A percentile compares a stretch with the other conserved stretches of the same genome.
These are phyloP conservation scores for Perca schrenkii DNA, from an alignment of 2,113 vertebrate genomes.

Conservation along the genomic window DNA sequence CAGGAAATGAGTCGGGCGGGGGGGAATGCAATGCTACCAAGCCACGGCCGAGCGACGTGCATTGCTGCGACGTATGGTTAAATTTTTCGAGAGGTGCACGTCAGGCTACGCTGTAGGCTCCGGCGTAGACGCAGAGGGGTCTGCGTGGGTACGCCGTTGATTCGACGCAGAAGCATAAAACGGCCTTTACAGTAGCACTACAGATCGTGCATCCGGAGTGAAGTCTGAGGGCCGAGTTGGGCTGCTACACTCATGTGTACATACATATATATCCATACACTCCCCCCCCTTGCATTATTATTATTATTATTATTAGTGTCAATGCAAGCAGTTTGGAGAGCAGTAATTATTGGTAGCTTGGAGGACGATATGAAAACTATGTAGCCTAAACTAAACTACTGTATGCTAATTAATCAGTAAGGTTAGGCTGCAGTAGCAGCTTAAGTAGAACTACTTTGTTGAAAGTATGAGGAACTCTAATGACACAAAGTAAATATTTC, in stretches of 20 bases:
- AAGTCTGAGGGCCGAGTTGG: not conserved
- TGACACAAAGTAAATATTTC: not conserved
- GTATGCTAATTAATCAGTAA: not conserved
- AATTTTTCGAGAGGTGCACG: no score
- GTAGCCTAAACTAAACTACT: not conserved
- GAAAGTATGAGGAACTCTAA: conserved; percentile 3
- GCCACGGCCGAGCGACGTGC: no score
- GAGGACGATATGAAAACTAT: conserved; percentile 7
- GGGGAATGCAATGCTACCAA: no score
- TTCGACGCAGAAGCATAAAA: no score
- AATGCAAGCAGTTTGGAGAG: not conserved
- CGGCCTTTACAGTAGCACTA: not conserved
- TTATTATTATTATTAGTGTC: not conserved
- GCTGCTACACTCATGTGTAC: not conserved
- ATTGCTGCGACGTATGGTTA: no score
- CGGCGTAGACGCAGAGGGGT: no score
- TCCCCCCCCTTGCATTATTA: not conserved
- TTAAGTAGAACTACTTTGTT: not conserved
- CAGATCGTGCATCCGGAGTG: not conserved
- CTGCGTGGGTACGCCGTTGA: no score
- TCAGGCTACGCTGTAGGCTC: no score
- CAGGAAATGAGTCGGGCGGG: no score
- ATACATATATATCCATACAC: not conserved
- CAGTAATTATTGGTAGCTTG: not conserved
- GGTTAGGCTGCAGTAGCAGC: not conserved